These are phyloP conservation scores for Pangasius sanitwongsei DNA, from an alignment of 2,797 vertebrate species.

Conservation along the genomic window DNA sequence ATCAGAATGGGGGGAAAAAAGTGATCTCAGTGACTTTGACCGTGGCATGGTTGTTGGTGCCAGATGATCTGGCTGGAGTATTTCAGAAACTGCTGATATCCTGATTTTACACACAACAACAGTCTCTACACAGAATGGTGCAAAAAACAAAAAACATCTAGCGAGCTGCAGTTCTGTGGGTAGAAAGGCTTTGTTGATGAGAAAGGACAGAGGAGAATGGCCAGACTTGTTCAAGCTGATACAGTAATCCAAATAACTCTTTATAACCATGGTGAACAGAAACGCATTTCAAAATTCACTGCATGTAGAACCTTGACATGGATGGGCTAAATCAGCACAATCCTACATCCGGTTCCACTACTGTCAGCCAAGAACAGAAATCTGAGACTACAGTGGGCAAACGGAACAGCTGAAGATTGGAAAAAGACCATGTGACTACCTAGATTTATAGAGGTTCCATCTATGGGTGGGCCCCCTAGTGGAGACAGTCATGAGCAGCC, in stretches of 20 bases:
- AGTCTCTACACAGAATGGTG: not conserved
- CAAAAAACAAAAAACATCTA: not conserved
- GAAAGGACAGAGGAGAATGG: not conserved
- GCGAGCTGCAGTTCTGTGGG: not conserved
- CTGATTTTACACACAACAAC: not conserved
- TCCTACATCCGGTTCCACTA: not conserved
- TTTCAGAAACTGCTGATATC: not conserved
- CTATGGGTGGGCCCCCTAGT: not conserved
- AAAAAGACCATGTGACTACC: not conserved
- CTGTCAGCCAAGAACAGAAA: not conserved
- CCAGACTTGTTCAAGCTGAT: not conserved
- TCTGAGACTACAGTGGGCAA: not conserved
- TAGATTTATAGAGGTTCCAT: not conserved
- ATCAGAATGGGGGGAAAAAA: not conserved
- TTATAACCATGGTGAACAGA: not conserved
- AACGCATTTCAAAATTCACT: not conserved
- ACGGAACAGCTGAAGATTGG: not conserved
- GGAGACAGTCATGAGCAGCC: not conserved
- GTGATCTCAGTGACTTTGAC: not conserved
- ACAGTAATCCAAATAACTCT: not conserved
- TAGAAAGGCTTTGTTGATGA: not conserved
- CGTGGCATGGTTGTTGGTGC: not conserved
- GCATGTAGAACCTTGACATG: not conserved
- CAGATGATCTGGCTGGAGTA: not conserved
- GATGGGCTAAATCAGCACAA: not conserved